Evolutionary conservation across 2,888 invertebrate species (phyloP), one percentile per base, ranked within the genome.

Genomic region (Allacma fusca): DNA sequence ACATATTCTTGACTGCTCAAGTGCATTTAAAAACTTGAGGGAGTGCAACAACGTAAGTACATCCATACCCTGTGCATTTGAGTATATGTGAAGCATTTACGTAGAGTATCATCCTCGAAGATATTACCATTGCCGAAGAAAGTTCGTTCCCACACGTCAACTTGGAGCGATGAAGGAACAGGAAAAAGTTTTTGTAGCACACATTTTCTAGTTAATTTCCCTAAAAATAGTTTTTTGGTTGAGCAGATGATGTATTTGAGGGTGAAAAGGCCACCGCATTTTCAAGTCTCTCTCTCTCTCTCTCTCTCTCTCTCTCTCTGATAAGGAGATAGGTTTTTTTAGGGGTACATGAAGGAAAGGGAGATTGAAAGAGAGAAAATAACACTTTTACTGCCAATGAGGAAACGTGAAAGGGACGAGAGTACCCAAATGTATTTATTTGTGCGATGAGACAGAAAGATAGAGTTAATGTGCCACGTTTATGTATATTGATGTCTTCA

Each of bases 351-450:
- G 13, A 9, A 50, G 19, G 2, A 50, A 13, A 50, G 16, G 50
- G 50, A 50, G n/a, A 50, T 40, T 40, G 50, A 50, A 16, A 50
- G 50, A n/a, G n/a, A 50, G 19, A 50, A 50, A 50, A 16, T 50
- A 50, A 50, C 50, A 50, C 50, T 50, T 50, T 50, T 50, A 50
- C 50, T 50, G 50, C 50, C 50, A 50, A 50, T 50, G 50, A 50
- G 40, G 13, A 40, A 40, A 40, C 13, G 40, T 40, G 13, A 50
- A 50, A 16, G 19, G 50, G 19, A 5, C 2, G 19, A 16, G 19
- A 19, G 50, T 19, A 50, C 2, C 9, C 9, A 50, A 50, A 50
- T 50, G 50, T 50, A 50, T 50, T 50, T 50, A 50, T 50, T 50
- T 50, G 50, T 50, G 50, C 19, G 50, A 50, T 50, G 19, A 50